Conservation (phyloP, 2,113 vertebrate genomes). For the Sphaerodactylus townsendi region DNA sequence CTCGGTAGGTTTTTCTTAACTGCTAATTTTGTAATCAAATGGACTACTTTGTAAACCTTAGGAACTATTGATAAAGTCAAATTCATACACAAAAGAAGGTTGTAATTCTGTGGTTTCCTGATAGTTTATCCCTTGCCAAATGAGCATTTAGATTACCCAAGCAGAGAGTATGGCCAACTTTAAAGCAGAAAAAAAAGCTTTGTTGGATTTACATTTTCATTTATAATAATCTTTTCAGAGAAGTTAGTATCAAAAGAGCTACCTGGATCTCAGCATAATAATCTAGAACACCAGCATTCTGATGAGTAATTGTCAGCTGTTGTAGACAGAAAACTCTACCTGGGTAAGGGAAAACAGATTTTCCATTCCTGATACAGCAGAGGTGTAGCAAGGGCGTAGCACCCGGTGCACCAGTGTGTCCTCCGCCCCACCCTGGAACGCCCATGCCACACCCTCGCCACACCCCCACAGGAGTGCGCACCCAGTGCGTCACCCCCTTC, state of each 20-base stretch:
- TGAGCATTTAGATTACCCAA: conserved; percentile 5
- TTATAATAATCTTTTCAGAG: neutral
- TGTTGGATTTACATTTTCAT: neutral
- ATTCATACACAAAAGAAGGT: neutral
- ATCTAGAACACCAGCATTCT: neutral
- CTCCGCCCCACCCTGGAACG: no score
- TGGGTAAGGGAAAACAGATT: neutral
- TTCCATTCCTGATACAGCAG: neutral
- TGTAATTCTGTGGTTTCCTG: neutral
- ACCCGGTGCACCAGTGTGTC: no score
- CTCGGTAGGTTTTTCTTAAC: neutral
- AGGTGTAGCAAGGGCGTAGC: no score
- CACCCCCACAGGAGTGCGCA: no score
- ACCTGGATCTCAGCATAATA: neutral
- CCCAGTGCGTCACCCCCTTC: no score
- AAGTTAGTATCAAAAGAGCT: neutral
- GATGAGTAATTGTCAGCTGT: neutral
- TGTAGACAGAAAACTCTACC: neutral
- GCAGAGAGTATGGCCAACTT: neutral
- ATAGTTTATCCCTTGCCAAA: neutral
- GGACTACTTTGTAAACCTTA: conserved; percentile 17
- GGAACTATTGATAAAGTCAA: conserved; percentile 18
- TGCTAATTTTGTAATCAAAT: conserved; percentile 24
- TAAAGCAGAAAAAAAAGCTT: neutral
- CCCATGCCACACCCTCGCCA: no score